Conservation (phyloP, 2,888 invertebrate species). For the Pterostichus madidus region DNA sequence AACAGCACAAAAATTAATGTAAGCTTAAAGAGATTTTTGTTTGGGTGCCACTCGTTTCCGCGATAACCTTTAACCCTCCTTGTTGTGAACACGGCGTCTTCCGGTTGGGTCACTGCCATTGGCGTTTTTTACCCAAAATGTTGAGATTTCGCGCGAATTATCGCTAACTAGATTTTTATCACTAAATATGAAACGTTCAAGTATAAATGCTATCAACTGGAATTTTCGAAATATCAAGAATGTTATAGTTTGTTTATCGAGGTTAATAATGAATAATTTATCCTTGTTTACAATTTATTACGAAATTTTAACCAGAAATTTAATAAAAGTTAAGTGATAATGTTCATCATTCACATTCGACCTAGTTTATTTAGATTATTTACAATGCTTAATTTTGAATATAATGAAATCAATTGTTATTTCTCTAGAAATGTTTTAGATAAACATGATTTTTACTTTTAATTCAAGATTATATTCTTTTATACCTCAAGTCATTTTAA, state of each 20-base stretch:
- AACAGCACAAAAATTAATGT: too few species aligned
- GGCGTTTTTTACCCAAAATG: conserved; percentile 2
- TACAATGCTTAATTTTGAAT: background rate
- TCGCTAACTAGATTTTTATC: background rate
- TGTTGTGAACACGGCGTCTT: conserved; percentile 1
- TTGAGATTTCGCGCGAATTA: conserved; percentile 17
- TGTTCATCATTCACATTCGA: conserved; percentile 32
- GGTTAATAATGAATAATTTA: conserved; percentile 51
- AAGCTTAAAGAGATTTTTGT: background rate
- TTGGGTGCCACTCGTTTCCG: background rate
- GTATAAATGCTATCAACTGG: background rate
- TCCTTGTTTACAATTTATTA: conserved; percentile 45
- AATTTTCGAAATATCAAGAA: conserved; percentile 10
- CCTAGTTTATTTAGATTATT: conserved; percentile 31
- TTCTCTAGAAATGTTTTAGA: too few species aligned
- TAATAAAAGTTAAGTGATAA: conserved; percentile 39
- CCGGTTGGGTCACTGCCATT: conserved; percentile 9
- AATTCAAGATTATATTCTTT: too few species aligned
- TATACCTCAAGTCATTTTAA: too few species aligned
- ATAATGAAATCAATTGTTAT: too few species aligned
- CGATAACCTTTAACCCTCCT: conserved; percentile 22
- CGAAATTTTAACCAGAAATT: conserved; percentile 52
- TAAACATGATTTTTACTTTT: too few species aligned
- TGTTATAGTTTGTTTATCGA: conserved; percentile 1
- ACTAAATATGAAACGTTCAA: background rate